Base-by-base conservation (phyloP, 1,140 invertebrate species). In the Chironomus striatipennis region DNA sequence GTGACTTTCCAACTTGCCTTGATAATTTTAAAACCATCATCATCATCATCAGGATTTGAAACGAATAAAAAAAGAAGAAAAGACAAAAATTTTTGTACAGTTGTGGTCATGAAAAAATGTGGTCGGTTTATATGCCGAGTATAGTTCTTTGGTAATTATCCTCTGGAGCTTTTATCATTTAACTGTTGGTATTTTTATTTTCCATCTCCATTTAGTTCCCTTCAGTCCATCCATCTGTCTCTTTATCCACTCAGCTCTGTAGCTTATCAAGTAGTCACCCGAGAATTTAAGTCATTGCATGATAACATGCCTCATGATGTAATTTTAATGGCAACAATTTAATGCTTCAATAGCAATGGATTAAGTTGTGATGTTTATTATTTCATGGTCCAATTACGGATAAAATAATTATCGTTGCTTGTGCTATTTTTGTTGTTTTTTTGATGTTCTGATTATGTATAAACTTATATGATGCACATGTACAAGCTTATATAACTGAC, bases 241-340 rank as follows among this genome's bases (percentile, higher is more conserved):
- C 24, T 34, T 34, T 34, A 34, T 34, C 24, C 24, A 34, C 24
- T 34, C 24, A 34, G 2, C 5, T 34, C 24, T 2, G 24, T 57
- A 15, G 12, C 47, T 57, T 57, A 57, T 57, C 47, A 57, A 57
- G 12, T 57, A 15, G 10, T 57, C 47, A 57, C 47, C 47, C 47
- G 47, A 57, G 47, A 57, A 57, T 12, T 47, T 15, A 15, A 47
- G 43, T 57, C 47, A 57, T 57, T 57, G 47, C 47, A 57, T 57
- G 47, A 57, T 57, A n/a, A n/a, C 47, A 57, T n/a, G 47, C 24
- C 24, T 34, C 24, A 34, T 34, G n/a, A 57, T 57, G 47, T 57
- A 57, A 57, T 57, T 57, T 57, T 57, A 57, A 57, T 57, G 47
- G 47, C 47, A 57, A 57, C 47, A 57, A 57, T 57, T 57, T 57